Conservation (phyloP, 1,140 invertebrate genomes). For the Nasonia giraulti region DNA sequence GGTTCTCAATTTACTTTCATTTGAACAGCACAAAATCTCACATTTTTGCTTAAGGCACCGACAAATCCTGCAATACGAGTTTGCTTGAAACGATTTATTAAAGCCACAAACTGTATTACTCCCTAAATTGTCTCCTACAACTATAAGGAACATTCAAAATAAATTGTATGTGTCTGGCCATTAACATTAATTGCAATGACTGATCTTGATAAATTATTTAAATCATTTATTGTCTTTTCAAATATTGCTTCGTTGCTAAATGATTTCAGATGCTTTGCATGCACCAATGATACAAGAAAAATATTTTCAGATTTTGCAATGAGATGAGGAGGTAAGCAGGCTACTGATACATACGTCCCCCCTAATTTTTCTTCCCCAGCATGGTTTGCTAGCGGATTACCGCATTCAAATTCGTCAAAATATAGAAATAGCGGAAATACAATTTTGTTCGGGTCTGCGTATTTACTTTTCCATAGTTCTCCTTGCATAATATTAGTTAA, state of each 20-base stretch:
- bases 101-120: slow-evolving; percentile 46
- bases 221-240: slow-evolving; percentile 30
- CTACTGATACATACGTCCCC: slow-evolving; percentile 1
- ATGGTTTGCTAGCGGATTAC: background rate
- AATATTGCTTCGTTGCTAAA: slow-evolving; percentile 34
- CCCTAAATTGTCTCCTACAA: slow-evolving; percentile 34
- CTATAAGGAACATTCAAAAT: slow-evolving; percentile 42
- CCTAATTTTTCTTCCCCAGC: slow-evolving; percentile 23
- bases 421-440: slow-evolving; percentile 9
- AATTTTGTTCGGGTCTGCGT: background rate
- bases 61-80: no score
- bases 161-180: slow-evolving; percentile 25
- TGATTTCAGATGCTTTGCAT: slow-evolving; percentile 32
- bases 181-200: slow-evolving; percentile 31
- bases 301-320: slow-evolving; percentile 30
- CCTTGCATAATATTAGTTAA: slow-evolving; percentile 6
- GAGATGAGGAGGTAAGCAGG: slow-evolving; percentile 46
- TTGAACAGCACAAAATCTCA: background rate
- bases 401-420: slow-evolving; percentile 7
- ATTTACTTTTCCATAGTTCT: slow-evolving; percentile 10
- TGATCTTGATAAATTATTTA: slow-evolving; percentile 39
- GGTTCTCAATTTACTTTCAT: background rate
- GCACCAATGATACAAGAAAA: slow-evolving; percentile 24
- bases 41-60: no score
- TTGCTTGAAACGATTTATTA: slow-evolving; percentile 18